A percentile compares a stretch with the other conserved stretches of the same genome.
These are phyloP conservation scores for Diplazon laetatorius DNA, from an alignment of 2,888 invertebrate species.

Conservation along the genomic window DNA sequence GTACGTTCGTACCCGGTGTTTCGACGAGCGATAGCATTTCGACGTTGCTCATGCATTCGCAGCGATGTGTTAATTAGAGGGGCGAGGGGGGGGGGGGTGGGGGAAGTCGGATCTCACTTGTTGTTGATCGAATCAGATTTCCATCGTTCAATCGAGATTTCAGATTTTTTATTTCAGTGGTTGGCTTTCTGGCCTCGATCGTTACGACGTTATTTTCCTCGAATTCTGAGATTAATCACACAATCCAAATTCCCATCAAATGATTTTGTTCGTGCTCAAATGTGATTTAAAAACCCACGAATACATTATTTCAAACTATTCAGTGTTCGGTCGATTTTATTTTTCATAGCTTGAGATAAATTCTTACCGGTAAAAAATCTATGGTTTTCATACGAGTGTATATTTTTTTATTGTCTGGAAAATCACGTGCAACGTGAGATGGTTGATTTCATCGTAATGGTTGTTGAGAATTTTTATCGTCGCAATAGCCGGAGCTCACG, in stretches of 20 bases:
- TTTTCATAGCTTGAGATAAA: too few relatives aligned
- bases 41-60: background rate
- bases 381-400: background rate
- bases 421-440: too few relatives aligned
- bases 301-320: too few relatives aligned
- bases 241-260: too few relatives aligned
- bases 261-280: too few relatives aligned
- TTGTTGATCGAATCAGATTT: background rate
- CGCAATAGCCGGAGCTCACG: conserved; percentile 32
- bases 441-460: background rate
- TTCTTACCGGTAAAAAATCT: too few relatives aligned
- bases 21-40: background rate
- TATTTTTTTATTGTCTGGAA: background rate
- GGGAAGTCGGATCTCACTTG: background rate
- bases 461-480: conserved; percentile 13
- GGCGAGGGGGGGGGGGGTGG: too few relatives aligned
- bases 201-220: too few relatives aligned
- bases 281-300: too few relatives aligned
- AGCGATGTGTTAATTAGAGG: background rate
- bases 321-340: too few relatives aligned
- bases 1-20: background rate
- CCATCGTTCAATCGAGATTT: background rate
- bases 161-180: background rate
- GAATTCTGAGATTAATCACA: too few relatives aligned
- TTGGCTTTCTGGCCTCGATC: background rate